Percentiles rank a stretch among this genome's conserved stretches.
phyloP scores from a whole-genome alignment of 2,113 vertebrate genomes.

The Morone saxatilis region DNA sequence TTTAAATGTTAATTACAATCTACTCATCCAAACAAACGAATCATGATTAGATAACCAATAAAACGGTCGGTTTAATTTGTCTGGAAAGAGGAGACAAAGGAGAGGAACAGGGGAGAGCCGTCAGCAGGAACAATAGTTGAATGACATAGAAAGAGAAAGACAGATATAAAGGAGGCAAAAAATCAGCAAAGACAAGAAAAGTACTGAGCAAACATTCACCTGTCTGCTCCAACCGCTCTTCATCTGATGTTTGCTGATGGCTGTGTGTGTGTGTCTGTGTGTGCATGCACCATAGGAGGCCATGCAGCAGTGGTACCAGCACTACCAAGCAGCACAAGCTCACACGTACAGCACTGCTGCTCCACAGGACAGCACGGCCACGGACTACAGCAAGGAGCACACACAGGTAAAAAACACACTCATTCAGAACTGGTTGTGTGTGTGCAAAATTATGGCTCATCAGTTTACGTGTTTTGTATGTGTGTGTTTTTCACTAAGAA shows the following conservation, averaged over 20 bases:
- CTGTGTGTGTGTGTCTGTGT: conserved; percentile 37
- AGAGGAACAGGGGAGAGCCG: conserved; percentile 12
- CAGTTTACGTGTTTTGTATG: neutral
- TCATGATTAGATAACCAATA: conserved; percentile 70
- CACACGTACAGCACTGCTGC: conserved; percentile 79
- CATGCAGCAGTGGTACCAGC: conserved; percentile 89
- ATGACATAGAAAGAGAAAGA: conserved; percentile 16
- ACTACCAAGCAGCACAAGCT: conserved; percentile 84
- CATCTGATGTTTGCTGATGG: conserved; percentile 21
- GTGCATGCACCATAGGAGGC: conserved; percentile 79
- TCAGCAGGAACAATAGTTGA: conserved; percentile 38
- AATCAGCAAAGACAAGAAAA: conserved; percentile 18
- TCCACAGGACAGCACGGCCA: conserved; percentile 74
- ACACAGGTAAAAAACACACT: conserved; percentile 76
- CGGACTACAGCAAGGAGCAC: conserved; percentile 84
- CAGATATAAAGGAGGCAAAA: neutral
- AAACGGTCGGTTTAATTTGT: conserved; percentile 60
- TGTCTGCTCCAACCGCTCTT: neutral
- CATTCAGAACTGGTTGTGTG: too few relatives aligned
- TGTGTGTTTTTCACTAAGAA: neutral
- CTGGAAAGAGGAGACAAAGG: conserved; percentile 49
- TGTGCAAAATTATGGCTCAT: neutral
- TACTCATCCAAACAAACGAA: conserved; percentile 65
- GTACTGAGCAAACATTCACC: conserved; percentile 6
- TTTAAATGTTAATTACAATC: conserved; percentile 75